Conservation (phyloP, 1,140 invertebrate species). For the Heliconius hewitsoni region DNA sequence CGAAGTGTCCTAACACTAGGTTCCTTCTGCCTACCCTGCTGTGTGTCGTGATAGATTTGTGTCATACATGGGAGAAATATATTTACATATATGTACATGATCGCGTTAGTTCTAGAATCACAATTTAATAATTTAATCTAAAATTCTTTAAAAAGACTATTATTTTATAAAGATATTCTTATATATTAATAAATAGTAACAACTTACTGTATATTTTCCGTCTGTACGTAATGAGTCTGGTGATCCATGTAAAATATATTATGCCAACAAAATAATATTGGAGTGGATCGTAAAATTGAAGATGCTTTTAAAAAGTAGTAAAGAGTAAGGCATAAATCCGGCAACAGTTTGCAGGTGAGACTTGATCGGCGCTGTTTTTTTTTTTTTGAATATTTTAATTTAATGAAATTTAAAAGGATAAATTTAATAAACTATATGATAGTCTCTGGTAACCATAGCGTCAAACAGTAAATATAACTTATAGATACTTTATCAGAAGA, state of each 20-base stretch:
- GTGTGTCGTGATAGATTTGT: too few species aligned
- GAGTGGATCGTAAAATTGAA: constrained; percentile 52
- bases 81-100: too few species aligned
- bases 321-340: constrained; percentile 60
- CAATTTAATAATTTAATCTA: too few species aligned
- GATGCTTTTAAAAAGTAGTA: constrained; percentile 71
- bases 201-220: background rate
- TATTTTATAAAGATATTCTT: background rate
- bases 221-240: background rate
- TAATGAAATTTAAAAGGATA: background rate
- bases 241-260: constrained; percentile 39
- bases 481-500: too few species aligned
- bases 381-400: constrained; percentile 4
- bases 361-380: background rate
- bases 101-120: too few species aligned
- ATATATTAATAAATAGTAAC: background rate
- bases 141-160: too few species aligned
- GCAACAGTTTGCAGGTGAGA: constrained; percentile 64
- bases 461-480: too few species aligned
- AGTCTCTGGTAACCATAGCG: too few species aligned
- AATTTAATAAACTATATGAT: background rate
- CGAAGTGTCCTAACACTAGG: too few species aligned
- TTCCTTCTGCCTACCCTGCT: too few species aligned
- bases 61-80: too few species aligned
- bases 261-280: constrained; percentile 22